Conservation (phyloP, 2,888 invertebrate species). For the Lomographa bimaculata region DNA sequence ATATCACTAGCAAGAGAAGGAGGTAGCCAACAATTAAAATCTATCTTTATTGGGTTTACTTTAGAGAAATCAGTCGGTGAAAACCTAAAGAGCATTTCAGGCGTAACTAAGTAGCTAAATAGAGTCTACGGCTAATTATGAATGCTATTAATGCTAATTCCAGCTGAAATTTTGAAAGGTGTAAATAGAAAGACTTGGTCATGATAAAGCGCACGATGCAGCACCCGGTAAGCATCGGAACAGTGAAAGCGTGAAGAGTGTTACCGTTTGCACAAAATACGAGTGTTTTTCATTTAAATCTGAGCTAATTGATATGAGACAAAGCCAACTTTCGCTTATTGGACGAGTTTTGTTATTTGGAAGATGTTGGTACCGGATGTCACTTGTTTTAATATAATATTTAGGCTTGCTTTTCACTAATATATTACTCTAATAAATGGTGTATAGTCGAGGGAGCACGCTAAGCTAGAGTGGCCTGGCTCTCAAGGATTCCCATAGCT, state of each 20-base stretch:
- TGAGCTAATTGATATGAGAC: conserved; percentile 49
- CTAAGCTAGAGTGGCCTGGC: too few species aligned
- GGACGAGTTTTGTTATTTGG: conserved; percentile 5
- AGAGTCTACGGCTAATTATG: conserved; percentile 32
- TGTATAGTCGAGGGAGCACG: too few species aligned
- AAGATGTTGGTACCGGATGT: background rate
- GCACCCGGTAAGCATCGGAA: conserved; percentile 23
- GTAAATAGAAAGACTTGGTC: conserved; percentile 39
- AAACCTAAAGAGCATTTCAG: too few species aligned
- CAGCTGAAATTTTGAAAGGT: conserved; percentile 48
- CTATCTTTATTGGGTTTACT: too few species aligned
- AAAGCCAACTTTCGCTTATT: conserved; percentile 43
- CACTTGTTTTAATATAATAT: too few species aligned
- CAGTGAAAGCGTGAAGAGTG: conserved; percentile 67
- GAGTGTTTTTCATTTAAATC: conserved; percentile 45
- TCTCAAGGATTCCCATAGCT: too few species aligned
- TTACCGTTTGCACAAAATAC: conserved; percentile 44
- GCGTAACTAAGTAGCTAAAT: conserved; percentile 17
- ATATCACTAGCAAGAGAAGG: too few species aligned
- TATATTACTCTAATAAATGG: too few species aligned
- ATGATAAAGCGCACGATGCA: conserved; percentile 37
- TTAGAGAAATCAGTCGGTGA: too few species aligned
- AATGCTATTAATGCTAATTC: conserved; percentile 35
- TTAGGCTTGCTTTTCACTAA: too few species aligned
- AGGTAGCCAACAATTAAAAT: too few species aligned